Conservation (phyloP, 2,888 invertebrate species). For the Chrysotoxum bicinctum region DNA sequence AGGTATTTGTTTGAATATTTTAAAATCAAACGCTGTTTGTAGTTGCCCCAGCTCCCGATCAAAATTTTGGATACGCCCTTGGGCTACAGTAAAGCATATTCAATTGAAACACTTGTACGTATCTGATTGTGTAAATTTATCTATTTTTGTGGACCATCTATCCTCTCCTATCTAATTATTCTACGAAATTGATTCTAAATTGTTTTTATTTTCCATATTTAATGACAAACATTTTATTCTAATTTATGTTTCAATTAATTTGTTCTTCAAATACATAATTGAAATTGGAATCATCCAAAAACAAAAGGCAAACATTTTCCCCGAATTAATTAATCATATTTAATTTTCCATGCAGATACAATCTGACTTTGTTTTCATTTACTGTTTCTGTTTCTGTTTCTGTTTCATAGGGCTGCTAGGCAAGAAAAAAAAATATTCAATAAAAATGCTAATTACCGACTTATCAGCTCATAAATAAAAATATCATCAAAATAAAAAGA, state of each 20-base stretch:
- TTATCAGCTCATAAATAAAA: constrained; percentile 61
- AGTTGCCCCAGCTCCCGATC: too few species aligned
- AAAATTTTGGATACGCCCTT: too few species aligned
- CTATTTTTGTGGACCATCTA: neutral
- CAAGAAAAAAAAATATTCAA: constrained; percentile 48
- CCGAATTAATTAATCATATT: neutral
- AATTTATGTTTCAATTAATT: neutral
- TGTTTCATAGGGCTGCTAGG: neutral
- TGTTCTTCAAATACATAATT: neutral
- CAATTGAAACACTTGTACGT: neutral
- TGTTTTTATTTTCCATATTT: neutral
- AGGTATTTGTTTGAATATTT: too few species aligned
- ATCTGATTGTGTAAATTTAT: neutral
- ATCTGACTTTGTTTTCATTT: neutral
- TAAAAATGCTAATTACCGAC: constrained; percentile 59
- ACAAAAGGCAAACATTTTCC: neutral
- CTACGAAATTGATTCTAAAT: neutral
- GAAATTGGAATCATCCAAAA: neutral
- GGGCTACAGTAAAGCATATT: too few species aligned
- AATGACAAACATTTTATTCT: neutral
- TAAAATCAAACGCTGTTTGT: too few species aligned
- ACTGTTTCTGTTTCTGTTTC: neutral
- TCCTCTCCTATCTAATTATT: neutral
- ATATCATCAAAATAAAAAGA: constrained; percentile 35
- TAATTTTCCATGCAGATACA: neutral